A percentile compares a stretch with the other conserved stretches of the same genome.
Evolutionary conservation across 2,888 invertebrate species (phyloP).

Genomic region (Timema cristinae): DNA sequence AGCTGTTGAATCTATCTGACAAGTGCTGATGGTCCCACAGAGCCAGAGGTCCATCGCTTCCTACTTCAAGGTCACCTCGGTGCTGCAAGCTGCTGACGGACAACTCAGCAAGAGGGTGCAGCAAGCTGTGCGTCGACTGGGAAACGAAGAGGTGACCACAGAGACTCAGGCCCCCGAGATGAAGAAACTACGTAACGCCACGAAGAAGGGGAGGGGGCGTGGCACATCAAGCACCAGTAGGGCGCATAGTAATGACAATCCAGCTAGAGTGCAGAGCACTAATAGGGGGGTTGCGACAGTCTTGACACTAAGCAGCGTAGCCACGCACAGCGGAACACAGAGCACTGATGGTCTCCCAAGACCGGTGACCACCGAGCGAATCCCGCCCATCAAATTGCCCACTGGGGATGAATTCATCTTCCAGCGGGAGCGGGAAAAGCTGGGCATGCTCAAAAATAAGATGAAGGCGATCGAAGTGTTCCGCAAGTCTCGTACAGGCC

Average conservation of each 20-base stretch:
- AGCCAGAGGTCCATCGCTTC: slow-evolving; percentile 66
- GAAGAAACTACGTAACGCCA: slow-evolving; percentile 19
- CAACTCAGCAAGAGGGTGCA: slow-evolving; percentile 79
- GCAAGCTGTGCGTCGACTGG: slow-evolving; percentile 68
- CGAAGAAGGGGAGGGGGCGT: neutral
- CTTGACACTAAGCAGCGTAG: neutral
- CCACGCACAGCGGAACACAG: neutral
- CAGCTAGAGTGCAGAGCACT: too few relatives aligned
- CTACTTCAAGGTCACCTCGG: slow-evolving; percentile 65
- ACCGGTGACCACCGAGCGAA: too few relatives aligned
- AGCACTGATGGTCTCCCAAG: slow-evolving; percentile 19
- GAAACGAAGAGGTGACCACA: slow-evolving; percentile 37
- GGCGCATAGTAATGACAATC: too few relatives aligned
- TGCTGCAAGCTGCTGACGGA: slow-evolving; percentile 53
- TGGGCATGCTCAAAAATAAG: slow-evolving; percentile 61
- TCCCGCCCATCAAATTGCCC: too few relatives aligned
- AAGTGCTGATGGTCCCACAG: slow-evolving; percentile 37
- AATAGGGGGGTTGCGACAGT: too few relatives aligned
- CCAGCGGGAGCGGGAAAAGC: slow-evolving; percentile 65
- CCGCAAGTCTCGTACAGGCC: slow-evolving; percentile 62
- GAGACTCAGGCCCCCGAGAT: slow-evolving; percentile 31
- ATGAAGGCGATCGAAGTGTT: slow-evolving; percentile 71
- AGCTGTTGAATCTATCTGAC: too few relatives aligned
- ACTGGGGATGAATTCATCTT: slow-evolving; percentile 69
- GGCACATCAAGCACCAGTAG: too few relatives aligned